Evolutionary conservation across 2,113 vertebrate genomes (phyloP).

Genomic region (Pollimyrus isidori): DNA sequence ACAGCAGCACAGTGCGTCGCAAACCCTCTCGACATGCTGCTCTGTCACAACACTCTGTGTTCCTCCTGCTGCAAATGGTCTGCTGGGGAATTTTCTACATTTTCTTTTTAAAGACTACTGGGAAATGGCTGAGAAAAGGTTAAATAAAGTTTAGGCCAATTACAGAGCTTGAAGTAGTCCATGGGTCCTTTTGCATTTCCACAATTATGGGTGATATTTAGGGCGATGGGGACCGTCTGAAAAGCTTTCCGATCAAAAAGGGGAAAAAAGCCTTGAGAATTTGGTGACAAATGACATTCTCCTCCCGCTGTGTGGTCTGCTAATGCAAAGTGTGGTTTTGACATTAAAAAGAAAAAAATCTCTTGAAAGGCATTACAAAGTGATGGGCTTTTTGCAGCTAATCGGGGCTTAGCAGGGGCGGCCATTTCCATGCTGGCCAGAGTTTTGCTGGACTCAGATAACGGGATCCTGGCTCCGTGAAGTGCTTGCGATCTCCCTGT

Average conservation of each 20-base stretch:
- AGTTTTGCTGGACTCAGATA: constrained; percentile 15
- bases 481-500: not conserved
- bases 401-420: constrained; percentile 11
- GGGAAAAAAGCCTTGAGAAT: constrained; percentile 41
- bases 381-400: constrained; percentile 27
- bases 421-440: not conserved
- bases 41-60: constrained; percentile 21
- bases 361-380: constrained; percentile 29
- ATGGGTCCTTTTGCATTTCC: constrained; percentile 38
- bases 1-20: not conserved
- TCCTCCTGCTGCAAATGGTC: constrained; percentile 42
- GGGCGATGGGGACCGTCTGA: constrained; percentile 40
- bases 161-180: constrained; percentile 43
- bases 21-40: no score
- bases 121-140: constrained; percentile 49
- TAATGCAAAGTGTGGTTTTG: constrained; percentile 59
- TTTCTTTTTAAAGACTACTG: not conserved
- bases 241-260: constrained; percentile 42
- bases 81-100: constrained; percentile 35
- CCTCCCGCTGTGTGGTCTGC: constrained; percentile 32
- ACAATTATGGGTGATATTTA: constrained; percentile 61
- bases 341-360: constrained; percentile 56
- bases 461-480: constrained; percentile 3
- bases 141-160: constrained; percentile 62
- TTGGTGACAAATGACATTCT: constrained; percentile 53